Base-by-base conservation (phyloP, 1,140 invertebrate genomes). In the Cataglyphis hispanica region DNA sequence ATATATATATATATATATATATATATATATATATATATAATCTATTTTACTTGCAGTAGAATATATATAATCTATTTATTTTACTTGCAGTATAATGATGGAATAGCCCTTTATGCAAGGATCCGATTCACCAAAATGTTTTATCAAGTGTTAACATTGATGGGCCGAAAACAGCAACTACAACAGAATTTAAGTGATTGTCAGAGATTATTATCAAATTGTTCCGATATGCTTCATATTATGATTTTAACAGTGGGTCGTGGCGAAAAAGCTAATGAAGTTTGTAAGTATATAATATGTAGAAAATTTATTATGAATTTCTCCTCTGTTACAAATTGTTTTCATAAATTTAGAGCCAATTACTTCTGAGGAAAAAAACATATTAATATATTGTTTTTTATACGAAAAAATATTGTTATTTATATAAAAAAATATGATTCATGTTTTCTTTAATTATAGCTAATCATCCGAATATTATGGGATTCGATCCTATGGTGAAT, bases 401-500 rank as follows among this genome's bases (percentile, higher is more conserved):
- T 70, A 31, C 10, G 4, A 67, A 46, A 78, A n/a, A 64, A 22
- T 27, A 53, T n/a, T 37, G 11, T 91, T 89, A 31, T 70, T 77
- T 72, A 22, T 46, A 16, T 34, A 11, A 40, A 19, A 43, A 7
- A n/a, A 3, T 43, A 37, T 58, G 8, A 72, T 80, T 83, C 2
- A 19, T 22, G 31, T 67, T 81, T 74, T 87, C 80, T 50, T 86
- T 34, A 66, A 75, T 93, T 92, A 87, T 85, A 96, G 93, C 93
- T 69, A 94, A 95, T 92, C 93, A 95, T 92, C 94, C 94, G 46
- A 95, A 91, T 53, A 95, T 96, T 85, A 97, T 98, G 96, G 98
- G 98, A 1, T 99, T 99, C 95, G 98, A 99, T 93, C 98, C 99
- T 27, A 96, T 99, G 93, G 97, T 99, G 50, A 99, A 99, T 95